Evolutionary conservation across 2,797 vertebrate genomes (phyloP).

Genomic region (Takifugu ocellatus): DNA sequence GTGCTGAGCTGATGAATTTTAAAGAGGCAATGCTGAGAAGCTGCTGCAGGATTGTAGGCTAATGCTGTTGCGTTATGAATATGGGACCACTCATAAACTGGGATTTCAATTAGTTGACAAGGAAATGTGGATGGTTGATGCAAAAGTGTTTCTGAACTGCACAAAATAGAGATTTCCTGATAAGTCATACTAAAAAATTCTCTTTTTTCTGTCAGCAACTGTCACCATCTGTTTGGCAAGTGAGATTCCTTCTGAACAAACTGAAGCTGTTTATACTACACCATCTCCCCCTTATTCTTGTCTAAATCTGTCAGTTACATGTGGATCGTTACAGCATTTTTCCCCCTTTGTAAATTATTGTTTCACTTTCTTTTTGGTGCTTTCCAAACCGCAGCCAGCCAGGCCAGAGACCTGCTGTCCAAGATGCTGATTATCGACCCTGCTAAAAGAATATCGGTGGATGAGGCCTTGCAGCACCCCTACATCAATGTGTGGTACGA

Average conservation of each 20-base stretch:
- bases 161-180: not conserved
- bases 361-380: slow-evolving; percentile 10
- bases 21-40: slow-evolving; percentile 7
- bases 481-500: slow-evolving; percentile 99
- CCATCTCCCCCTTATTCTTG: too few relatives aligned
- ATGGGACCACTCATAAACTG: not conserved
- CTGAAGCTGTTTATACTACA: too few relatives aligned
- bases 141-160: not conserved
- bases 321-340: not conserved
- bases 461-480: slow-evolving; percentile 96
- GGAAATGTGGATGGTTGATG: not conserved
- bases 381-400: slow-evolving; percentile 83
- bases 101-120: slow-evolving; percentile 1
- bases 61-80: too few relatives aligned
- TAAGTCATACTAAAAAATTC: not conserved
- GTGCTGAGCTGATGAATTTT: not conserved
- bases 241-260: too few relatives aligned
- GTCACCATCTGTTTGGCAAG: too few relatives aligned
- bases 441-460: slow-evolving; percentile 96
- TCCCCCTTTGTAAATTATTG: not conserved
- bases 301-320: too few relatives aligned
- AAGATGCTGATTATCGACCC: slow-evolving; percentile 99
- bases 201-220: not conserved
- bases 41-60: not conserved
- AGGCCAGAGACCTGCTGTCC: slow-evolving; percentile 97